Evolutionary conservation across 2,888 invertebrate species (phyloP).

Genomic region (Gari tellinella): DNA sequence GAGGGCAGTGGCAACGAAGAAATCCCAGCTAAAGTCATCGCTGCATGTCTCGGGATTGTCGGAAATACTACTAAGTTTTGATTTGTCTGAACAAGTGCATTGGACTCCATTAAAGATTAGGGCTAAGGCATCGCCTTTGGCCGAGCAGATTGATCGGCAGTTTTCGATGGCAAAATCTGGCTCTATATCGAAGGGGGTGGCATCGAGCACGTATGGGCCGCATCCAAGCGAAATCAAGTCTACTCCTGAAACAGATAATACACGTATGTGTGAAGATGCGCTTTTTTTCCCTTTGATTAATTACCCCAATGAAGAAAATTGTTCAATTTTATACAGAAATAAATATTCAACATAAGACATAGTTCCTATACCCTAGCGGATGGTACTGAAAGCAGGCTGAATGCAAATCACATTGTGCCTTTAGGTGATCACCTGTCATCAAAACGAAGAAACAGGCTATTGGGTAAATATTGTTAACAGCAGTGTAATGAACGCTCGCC

Average conservation of each 20-base stretch:
- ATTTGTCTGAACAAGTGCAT: slow-evolving; percentile 56
- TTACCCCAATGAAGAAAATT: too few relatives aligned
- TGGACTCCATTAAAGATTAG: slow-evolving; percentile 26
- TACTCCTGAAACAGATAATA: slow-evolving; percentile 20
- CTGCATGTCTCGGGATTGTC: slow-evolving; percentile 23
- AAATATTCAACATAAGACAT: too few relatives aligned
- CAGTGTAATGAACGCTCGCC: too few relatives aligned
- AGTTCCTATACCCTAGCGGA: too few relatives aligned
- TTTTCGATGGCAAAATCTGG: slow-evolving; percentile 29
- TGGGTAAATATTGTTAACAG: too few relatives aligned
- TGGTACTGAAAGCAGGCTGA: too few relatives aligned
- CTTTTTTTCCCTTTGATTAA: too few relatives aligned
- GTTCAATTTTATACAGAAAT: too few relatives aligned
- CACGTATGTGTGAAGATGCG: too few relatives aligned
- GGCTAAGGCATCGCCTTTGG: slow-evolving; percentile 35
- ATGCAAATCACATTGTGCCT: too few relatives aligned
- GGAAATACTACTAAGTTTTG: slow-evolving; percentile 3
- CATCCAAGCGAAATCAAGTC: slow-evolving; percentile 47
- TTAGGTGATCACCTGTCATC: too few relatives aligned
- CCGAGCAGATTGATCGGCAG: slow-evolving; percentile 59
- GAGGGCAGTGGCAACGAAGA: slow-evolving; percentile 62
- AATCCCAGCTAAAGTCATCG: slow-evolving; percentile 52
- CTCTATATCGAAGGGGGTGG: neutral
- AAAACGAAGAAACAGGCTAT: too few relatives aligned
- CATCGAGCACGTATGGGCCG: slow-evolving; percentile 2